Conservation (phyloP, 2,113 vertebrate genomes). For the Nycticebus coucang region DNA sequence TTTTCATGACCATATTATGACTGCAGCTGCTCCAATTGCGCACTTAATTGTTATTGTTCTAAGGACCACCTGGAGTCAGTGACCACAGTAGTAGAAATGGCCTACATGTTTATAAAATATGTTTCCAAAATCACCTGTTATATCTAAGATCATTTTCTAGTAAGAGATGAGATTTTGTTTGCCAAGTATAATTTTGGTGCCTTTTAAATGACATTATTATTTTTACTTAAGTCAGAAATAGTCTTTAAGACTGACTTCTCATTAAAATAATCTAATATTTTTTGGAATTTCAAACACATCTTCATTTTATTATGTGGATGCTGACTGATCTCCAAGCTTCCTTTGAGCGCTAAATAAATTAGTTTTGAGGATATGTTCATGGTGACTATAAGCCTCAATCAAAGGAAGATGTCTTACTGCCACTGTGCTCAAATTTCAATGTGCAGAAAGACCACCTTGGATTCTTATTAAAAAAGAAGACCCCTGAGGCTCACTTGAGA, state of each 20-base stretch:
- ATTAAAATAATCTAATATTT: constrained; percentile 51
- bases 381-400: constrained; percentile 27
- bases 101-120: neutral
- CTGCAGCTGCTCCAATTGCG: neutral
- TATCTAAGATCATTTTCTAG: neutral
- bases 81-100: neutral
- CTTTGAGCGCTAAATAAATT: constrained; percentile 64
- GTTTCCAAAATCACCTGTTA: neutral
- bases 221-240: constrained; percentile 12
- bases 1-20: neutral
- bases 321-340: constrained; percentile 24
- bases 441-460: constrained; percentile 17
- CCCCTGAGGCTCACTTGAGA: neutral
- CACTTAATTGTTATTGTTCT: neutral
- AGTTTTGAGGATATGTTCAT: constrained; percentile 22
- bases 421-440: neutral
- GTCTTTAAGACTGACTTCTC: neutral
- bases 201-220: constrained; percentile 8
- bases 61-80: neutral
- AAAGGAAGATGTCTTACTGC: constrained; percentile 39
- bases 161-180: neutral
- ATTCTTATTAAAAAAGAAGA: constrained; percentile 45
- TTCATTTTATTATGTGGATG: constrained; percentile 53
- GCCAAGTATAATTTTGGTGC: neutral
- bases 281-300: constrained; percentile 49